A percentile compares a stretch with the other conserved stretches of the same genome.
These are phyloP conservation scores for Oncopodura yosiiana DNA, from an alignment of 1,140 invertebrate genomes.

Conservation along the genomic window DNA sequence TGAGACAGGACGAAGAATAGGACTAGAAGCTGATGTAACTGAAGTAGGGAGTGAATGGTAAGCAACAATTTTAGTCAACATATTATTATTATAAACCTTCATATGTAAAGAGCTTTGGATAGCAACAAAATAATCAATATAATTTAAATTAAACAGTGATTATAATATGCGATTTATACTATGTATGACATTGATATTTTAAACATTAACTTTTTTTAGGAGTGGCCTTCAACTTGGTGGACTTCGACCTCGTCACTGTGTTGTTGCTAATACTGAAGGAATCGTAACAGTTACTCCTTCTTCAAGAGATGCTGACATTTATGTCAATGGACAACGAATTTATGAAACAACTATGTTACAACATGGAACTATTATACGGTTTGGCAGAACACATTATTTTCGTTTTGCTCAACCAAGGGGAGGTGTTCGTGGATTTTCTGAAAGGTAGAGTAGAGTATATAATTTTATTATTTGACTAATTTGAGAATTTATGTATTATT, in stretches of 20 bases:
- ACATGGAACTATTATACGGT: constrained; percentile 74
- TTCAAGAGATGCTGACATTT: constrained; percentile 82
- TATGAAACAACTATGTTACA: constrained; percentile 85
- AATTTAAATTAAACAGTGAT: not conserved
- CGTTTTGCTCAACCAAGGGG: constrained; percentile 83
- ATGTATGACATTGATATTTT: too few species aligned
- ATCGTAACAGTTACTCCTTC: constrained; percentile 89
- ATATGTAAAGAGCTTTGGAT: not conserved
- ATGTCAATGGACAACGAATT: constrained; percentile 83
- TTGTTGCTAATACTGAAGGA: constrained; percentile 79
- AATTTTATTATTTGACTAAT: too few species aligned
- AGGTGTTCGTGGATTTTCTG: constrained; percentile 64
- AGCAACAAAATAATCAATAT: not conserved
- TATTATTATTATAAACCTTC: constrained; percentile 4
- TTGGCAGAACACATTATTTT: constrained; percentile 83
- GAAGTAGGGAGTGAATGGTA: constrained; percentile 59
- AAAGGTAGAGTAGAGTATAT: constrained; percentile 55
- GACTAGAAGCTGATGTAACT: constrained; percentile 57
- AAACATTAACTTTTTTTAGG: too few species aligned
- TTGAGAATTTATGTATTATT: not conserved
- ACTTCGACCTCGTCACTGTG: constrained; percentile 84
- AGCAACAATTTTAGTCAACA: constrained; percentile 41
- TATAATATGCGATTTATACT: too few species aligned
- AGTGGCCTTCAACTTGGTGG: constrained; percentile 29
- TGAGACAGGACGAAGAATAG: constrained; percentile 49